Percentiles rank a stretch among this genome's conserved stretches.
phyloP scores from a whole-genome alignment of 2,797 vertebrate species.

The Danio albolineatus region DNA sequence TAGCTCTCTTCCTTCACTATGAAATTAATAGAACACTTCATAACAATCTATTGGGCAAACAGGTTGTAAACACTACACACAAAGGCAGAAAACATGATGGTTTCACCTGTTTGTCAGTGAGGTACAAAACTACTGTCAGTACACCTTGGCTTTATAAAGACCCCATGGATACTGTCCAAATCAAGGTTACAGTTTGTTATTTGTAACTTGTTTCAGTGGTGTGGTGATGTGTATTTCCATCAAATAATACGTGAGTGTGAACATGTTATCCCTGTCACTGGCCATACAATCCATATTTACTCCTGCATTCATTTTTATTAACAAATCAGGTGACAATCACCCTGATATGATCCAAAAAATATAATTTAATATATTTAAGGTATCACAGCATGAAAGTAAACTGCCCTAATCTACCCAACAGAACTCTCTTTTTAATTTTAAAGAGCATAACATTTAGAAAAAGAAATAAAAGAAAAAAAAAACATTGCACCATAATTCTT shows the following conservation, averaged over 20 bases:
- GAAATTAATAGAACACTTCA: slow-evolving; percentile 51
- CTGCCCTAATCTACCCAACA: slow-evolving; percentile 3
- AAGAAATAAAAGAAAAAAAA: background rate
- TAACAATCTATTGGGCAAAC: slow-evolving; percentile 54
- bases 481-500: slow-evolving; percentile 62
- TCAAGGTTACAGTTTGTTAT: slow-evolving; percentile 46
- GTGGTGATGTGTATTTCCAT: slow-evolving; percentile 19
- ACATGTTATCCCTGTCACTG: slow-evolving; percentile 32
- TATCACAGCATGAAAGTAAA: slow-evolving; percentile 38
- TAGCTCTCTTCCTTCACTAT: slow-evolving; percentile 62
- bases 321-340: slow-evolving; percentile 12
- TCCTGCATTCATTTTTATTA: background rate
- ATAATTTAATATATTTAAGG: background rate
- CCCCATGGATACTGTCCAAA: slow-evolving; percentile 17
- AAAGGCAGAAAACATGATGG: slow-evolving; percentile 48
- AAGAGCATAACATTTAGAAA: slow-evolving; percentile 5
- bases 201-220: slow-evolving; percentile 22
- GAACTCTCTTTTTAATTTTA: background rate
- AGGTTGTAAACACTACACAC: slow-evolving; percentile 55
- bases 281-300: slow-evolving; percentile 35
- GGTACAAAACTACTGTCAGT: slow-evolving; percentile 43
- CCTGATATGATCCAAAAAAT: background rate
- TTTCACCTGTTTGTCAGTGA: slow-evolving; percentile 45
- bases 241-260: slow-evolving; percentile 24
- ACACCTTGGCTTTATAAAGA: slow-evolving; percentile 43